A percentile compares a stretch with the other conserved stretches of the same genome.
phyloP scores from a whole-genome alignment of 2,888 invertebrate species.

The Graphium colonna region DNA sequence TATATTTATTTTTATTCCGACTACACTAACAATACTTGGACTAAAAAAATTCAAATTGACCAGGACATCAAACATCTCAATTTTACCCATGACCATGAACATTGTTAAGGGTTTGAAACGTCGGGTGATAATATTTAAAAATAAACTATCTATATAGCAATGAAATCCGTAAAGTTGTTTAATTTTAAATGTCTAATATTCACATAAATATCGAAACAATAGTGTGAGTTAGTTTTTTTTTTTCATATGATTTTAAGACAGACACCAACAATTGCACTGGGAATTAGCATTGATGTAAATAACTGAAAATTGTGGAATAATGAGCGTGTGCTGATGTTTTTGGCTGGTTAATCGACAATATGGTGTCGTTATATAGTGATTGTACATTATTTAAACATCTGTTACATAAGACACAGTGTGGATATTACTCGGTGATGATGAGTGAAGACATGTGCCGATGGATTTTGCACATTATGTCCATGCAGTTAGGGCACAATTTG shows the following conservation, averaged over 20 bases:
- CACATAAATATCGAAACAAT: no score
- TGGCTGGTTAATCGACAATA: conserved; percentile 13
- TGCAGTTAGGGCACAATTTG: conserved; percentile 66
- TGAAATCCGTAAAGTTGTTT: no score
- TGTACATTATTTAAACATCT: conserved; percentile 41
- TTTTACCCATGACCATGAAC: no score
- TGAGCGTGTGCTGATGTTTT: conserved; percentile 41
- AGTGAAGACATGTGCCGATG: conserved; percentile 36
- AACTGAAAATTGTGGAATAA: conserved; percentile 37
- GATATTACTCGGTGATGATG: conserved; percentile 32
- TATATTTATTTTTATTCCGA: no score
- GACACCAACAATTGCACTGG: conserved; percentile 11
- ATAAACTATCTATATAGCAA: no score
- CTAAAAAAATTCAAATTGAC: no score
- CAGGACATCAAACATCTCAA: no score
- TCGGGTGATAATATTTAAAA: no score
- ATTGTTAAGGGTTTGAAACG: no score
- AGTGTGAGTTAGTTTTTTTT: conserved; percentile 17
- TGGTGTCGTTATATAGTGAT: conserved; percentile 36
- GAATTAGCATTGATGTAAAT: conserved; percentile 11
- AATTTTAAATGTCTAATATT: no score
- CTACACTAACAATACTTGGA: no score
- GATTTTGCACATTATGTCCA: conserved; percentile 60
- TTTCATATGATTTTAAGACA: conserved; percentile 3
- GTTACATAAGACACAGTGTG: conserved; percentile 57